Base-by-base conservation (phyloP, 1,140 invertebrate species). In the Popillia japonica region DNA sequence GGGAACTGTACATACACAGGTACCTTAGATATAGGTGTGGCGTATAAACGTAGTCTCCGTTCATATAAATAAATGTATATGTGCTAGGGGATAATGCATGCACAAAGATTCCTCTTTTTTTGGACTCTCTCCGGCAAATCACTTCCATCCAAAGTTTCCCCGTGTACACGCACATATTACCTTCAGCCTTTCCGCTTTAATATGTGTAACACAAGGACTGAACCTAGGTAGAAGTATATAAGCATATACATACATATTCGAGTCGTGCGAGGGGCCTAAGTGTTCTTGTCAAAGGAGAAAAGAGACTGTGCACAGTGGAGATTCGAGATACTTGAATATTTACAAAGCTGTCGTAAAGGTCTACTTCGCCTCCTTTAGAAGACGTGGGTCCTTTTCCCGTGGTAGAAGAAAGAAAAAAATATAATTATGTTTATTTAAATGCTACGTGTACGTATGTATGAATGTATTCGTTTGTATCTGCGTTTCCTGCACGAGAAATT, bases 271-370 rank as follows among this genome's bases (percentile, higher is more conserved):
- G 27, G 4, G 27, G 27, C 27, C 48, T 55, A 55, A 55, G 48
- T 55, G n/a, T 55, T 55, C 48, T 55, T 55, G 11, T 55, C 48
- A 17, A 55, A 55, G 17, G 48, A 34, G 48, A 55, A 55, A 55
- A 8, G 48, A 55, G 48, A 55, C 48, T 17, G 14, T 55, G 17
- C 14, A 14, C 14, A 14, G 14, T 17, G 14, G 48, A 55, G 48
- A 55, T 55, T 55, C 14, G 48, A 55, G 48, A 55, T 55, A 55
- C 48, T 55, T 17, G 48, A 55, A 55, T 55, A 55, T 55, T 55
- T 55, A 55, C 48, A 55, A 55, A 55, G 48, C 48, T 55, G 48
- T 55, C 48, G 48, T 55, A 55, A 55, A 55, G 48, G 48, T 55
- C 48, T 55, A 17, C n/a, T n/a, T 55, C 2, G 48, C n/a, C 44